Evolutionary conservation across 2,888 invertebrate genomes (phyloP), one percentile per base, ranked within the genome.

Genomic region (Caenorhabditis drosophilae): DNA sequence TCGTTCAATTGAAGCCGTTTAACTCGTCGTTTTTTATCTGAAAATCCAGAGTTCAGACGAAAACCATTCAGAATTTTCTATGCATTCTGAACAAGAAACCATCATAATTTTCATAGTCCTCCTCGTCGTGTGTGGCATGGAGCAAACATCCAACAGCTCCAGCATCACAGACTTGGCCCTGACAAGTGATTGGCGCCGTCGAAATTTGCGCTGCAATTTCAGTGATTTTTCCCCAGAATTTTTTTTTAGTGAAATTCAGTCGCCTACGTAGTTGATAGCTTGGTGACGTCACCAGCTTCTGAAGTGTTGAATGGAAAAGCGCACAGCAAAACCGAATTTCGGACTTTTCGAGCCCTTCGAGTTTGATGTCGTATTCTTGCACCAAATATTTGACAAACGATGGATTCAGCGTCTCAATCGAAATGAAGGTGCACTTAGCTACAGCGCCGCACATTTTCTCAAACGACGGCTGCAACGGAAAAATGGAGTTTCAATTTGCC

Each of bases 111-210:
- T 42, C 23, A 42, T 26, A 45, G 2, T 63, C 57, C 2, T 68
- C 66, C 20, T 52, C 56, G 11, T 58, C 53, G 16, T 55, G 49
- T 35, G 56, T 23, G 1, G 69, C 56, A 36, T 73, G 73, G 4
- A 67, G 36, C 41, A 73, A 62, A 46, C 73, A 73, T 22, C 73
- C 73, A 36, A 73, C 66, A 12, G 73, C 73, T 44, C 73, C 70
- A 20, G 66, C 35, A 20, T 41, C 58, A 51, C 73, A 73, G 1
- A 18, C 47, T 55, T 49, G 56, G 11, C 60, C 60, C 36, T 60
- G 60, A 50, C 73, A 73, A 31, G 49, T 63, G 11, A 73, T 58
- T 27, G 73, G 67, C 12, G 68, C 45, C 31, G 73, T 49, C 0
- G 63, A 36, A 2, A 50, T 40, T 27, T 62, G 48, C 16, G 62